These are phyloP conservation scores for Mechanitis messenoides DNA, from an alignment of 2,888 invertebrate species.

Conservation along the genomic window DNA sequence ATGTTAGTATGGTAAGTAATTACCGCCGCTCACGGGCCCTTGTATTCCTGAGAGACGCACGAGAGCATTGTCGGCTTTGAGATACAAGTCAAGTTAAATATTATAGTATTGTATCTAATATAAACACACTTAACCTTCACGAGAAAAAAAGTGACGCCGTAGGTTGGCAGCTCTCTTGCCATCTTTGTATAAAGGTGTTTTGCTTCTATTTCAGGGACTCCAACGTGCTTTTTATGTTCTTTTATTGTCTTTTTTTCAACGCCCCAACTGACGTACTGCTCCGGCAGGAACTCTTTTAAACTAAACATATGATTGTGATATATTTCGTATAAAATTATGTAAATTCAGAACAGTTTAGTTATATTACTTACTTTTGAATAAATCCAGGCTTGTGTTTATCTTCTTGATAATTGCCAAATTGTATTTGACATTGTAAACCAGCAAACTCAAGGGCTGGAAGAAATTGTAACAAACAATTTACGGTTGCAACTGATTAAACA, in stretches of 20 bases:
- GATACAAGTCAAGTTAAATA: no score
- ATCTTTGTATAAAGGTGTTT: slow-evolving; percentile 98
- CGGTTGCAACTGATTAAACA: no score
- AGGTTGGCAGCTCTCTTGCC: slow-evolving; percentile 95
- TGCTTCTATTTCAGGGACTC: slow-evolving; percentile 91
- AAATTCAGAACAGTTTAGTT: background rate
- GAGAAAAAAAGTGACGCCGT: slow-evolving; percentile 99
- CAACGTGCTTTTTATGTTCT: slow-evolving; percentile 88
- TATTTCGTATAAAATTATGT: background rate
- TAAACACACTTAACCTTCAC: slow-evolving; percentile 83
- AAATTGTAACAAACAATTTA: background rate
- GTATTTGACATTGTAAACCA: slow-evolving; percentile 98
- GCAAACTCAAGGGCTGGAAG: slow-evolving; percentile 89
- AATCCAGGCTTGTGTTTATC: slow-evolving; percentile 94
- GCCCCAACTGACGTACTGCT: slow-evolving; percentile 93
- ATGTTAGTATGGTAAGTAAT: no score
- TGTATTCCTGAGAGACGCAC: no score
- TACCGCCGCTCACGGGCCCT: no score
- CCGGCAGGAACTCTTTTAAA: slow-evolving; percentile 95
- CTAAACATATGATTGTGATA: slow-evolving; percentile 64
- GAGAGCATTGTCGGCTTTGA: no score
- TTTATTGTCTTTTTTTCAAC: slow-evolving; percentile 96
- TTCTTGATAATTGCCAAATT: slow-evolving; percentile 95
- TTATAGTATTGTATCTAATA: no score
- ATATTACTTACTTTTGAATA: slow-evolving; percentile 78